Conservation (phyloP, 2,113 vertebrate species). For the Solenodon paradoxus region DNA sequence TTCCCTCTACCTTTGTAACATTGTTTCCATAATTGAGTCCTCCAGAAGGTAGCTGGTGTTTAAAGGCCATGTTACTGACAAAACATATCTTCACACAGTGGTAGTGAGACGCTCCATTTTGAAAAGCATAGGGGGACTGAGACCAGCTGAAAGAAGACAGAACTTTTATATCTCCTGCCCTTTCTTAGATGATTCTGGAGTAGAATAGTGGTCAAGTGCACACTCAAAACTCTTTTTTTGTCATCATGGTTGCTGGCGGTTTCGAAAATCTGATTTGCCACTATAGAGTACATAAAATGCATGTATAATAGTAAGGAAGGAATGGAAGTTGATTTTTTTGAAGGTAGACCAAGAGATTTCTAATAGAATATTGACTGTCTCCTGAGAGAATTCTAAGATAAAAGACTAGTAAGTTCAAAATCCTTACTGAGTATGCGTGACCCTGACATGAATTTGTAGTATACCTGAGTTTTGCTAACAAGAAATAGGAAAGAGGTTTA, state of each 20-base stretch:
- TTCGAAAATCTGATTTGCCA: background rate
- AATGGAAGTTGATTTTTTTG: background rate
- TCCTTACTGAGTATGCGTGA: background rate
- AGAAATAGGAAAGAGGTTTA: background rate
- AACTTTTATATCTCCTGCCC: background rate
- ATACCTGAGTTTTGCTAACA: background rate
- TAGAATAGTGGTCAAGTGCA: too few relatives aligned
- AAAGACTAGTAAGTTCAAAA: background rate
- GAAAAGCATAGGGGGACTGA: background rate
- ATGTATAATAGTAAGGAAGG: background rate
- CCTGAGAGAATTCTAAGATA: conserved; percentile 6
- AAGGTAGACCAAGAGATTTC: background rate
- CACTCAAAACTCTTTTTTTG: too few relatives aligned
- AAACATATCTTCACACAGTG: background rate
- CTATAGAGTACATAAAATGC: background rate
- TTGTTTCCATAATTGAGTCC: background rate
- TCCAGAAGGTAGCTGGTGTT: background rate
- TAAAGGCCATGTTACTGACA: background rate
- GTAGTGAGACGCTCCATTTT: background rate
- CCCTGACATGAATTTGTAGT: background rate
- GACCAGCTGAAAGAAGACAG: background rate
- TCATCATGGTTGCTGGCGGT: background rate
- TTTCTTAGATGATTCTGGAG: background rate
- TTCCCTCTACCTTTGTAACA: background rate
- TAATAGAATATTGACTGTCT: background rate